Base-by-base conservation (phyloP, 2,888 invertebrate genomes). In the Neocrepidodera transversa region DNA sequence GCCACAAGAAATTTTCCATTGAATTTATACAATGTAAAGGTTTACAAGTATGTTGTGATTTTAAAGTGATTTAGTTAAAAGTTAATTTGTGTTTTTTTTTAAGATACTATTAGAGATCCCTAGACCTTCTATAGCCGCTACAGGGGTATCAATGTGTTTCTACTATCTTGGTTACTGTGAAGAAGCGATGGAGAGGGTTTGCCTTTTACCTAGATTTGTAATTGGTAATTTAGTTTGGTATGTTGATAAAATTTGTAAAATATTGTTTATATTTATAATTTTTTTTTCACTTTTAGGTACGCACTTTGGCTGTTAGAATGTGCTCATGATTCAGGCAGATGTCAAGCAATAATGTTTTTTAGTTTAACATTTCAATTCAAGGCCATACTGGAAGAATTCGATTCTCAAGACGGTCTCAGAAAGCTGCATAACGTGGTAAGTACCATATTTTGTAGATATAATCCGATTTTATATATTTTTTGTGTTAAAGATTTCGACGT, bases 271-370 rank as follows among this genome's bases (percentile, higher is more conserved):
- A 30, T 50, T 2, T 57, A 7, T 23, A 13, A 32, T 13, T 23
- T 13, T 11, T 32, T 32, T 32, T 32, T 32, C 2, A 13, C 38
- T 60, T 68, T 56, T 75, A 90, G 91, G 66, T 98, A 97, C 79
- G 93, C 93, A 0, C 81, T 98, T 2, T 98, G 97, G 97, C 83
- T 98, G 38, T 79, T 99, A 48, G 97, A 97, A 75, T 95, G 97
- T 71, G 95, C 97, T 0, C 80, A 80, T 57, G 96, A 97, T 82
- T 97, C 97, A 0, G 97, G 97, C n/a, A 86, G 96, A 60, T 96
- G 97, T 74, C 96, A 98, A 80, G 96, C 97, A 1, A 94, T 96
- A 18, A 96, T 97, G 95, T 99, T 99, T 82, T 97, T 99, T 78
- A 93, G 95, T 0, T 86, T 96, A 47, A 92, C 94, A 5, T 97